A percentile compares a stretch with the other conserved stretches of the same genome.
phyloP scores from a whole-genome alignment of 2,888 invertebrate genomes.

The Diplolepis rosae region DNA sequence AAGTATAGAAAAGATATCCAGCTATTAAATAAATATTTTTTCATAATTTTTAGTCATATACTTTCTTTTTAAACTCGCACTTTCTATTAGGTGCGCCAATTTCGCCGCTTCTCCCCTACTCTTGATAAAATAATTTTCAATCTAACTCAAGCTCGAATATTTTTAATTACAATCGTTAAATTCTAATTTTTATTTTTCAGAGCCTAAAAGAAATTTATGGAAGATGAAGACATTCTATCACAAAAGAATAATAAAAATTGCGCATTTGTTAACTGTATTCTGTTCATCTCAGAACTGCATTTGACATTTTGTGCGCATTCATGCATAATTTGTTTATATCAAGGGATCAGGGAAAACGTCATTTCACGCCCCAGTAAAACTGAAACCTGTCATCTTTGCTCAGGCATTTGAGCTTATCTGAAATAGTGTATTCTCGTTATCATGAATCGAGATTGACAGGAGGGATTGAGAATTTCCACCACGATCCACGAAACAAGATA shows the following conservation, averaged over 20 bases:
- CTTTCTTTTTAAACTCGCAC: no score
- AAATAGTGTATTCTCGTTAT: neutral
- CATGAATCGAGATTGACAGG: neutral
- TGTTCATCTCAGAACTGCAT: neutral
- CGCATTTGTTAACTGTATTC: neutral
- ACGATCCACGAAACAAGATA: neutral
- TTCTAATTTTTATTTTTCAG: no score
- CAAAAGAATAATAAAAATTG: neutral
- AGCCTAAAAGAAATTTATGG: no score
- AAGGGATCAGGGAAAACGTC: neutral
- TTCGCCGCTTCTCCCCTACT: no score
- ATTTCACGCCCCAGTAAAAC: conserved; percentile 3
- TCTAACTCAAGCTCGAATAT: no score
- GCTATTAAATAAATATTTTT: no score
- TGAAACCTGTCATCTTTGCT: conserved; percentile 10
- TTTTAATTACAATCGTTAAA: no score
- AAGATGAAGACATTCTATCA: no score
- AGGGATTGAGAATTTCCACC: neutral
- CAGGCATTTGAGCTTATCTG: neutral
- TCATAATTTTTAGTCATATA: no score
- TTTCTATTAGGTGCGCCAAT: no score
- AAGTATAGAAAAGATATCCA: no score
- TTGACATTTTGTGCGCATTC: neutral
- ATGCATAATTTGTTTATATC: conserved; percentile 5
- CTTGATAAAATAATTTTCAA: no score